Conservation (phyloP, 2,113 vertebrate genomes). For the Pomatostomus ruficeps region DNA sequence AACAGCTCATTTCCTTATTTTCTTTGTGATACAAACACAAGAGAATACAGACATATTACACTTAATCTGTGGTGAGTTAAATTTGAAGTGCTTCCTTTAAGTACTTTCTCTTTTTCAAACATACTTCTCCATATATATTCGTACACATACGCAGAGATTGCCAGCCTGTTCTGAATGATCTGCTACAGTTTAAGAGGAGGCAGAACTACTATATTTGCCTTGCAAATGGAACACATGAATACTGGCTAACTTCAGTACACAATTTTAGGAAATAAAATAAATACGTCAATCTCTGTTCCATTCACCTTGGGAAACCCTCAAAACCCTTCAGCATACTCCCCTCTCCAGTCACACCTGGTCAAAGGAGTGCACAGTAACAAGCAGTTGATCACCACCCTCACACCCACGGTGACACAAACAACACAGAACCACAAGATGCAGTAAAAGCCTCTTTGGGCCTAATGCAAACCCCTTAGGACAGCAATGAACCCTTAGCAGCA, state of each 20-base stretch:
- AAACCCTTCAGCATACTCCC: not conserved
- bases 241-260: not conserved
- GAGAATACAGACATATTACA: not conserved
- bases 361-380: not conserved
- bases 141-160: not conserved
- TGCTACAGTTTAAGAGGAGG: not conserved
- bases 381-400: not conserved
- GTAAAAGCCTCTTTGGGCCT: not conserved
- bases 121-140: not conserved
- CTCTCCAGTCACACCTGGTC: not conserved
- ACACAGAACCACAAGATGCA: not conserved
- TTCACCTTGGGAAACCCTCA: not conserved
- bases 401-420: rapidly evolving
- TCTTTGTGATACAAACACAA: not conserved
- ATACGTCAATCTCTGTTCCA: not conserved
- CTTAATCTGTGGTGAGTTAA: not conserved
- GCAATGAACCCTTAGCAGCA: not conserved
- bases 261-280: not conserved
- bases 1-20: not conserved
- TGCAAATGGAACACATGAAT: not conserved
- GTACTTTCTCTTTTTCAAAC: not conserved
- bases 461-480: not conserved
- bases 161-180: not conserved
- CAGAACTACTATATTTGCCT: not conserved
- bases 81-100: not conserved